phyloP scores from a whole-genome alignment of 2,888 invertebrate species.

The Xanthostigma xanthostigma region DNA sequence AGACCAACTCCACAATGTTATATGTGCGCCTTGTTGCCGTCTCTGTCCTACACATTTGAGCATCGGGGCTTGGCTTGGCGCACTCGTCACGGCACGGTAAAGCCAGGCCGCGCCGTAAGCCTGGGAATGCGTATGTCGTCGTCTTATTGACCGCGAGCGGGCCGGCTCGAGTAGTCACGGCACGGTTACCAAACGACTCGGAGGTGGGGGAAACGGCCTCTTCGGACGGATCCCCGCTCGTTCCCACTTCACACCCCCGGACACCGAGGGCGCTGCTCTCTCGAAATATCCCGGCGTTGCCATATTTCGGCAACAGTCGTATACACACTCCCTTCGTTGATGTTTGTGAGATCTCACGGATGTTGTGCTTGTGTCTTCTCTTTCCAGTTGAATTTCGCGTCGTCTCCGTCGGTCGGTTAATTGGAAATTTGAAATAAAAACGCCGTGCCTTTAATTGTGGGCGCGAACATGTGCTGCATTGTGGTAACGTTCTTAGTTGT shows the following conservation, averaged over 20 bases:
- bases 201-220: not conserved
- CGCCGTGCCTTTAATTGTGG: no score
- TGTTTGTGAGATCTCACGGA: slow-evolving; percentile 6
- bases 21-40: no score
- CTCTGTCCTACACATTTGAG: not conserved
- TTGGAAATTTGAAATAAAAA: slow-evolving; percentile 3
- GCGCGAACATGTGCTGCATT: no score
- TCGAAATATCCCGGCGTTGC: slow-evolving; percentile 21
- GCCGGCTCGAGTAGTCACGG: slow-evolving; percentile 18
- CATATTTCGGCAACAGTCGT: slow-evolving; percentile 26
- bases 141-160: slow-evolving; percentile 27
- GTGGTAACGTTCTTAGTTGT: no score
- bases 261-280: slow-evolving; percentile 25
- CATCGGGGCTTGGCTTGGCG: slow-evolving; percentile 25
- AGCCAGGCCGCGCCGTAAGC: slow-evolving; percentile 20
- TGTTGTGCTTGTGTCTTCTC: slow-evolving; percentile 6
- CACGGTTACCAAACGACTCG: slow-evolving; percentile 24
- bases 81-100: slow-evolving; percentile 14
- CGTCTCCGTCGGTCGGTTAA: slow-evolving; percentile 7
- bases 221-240: slow-evolving; percentile 12
- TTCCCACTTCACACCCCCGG: slow-evolving; percentile 21
- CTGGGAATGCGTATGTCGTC: slow-evolving; percentile 23
- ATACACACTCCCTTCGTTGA: slow-evolving; percentile 17
- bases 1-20: not conserved
- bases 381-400: slow-evolving; percentile 7